Conservation (phyloP, 1,140 invertebrate genomes). For the Mizuhopecten yessoensis region DNA sequence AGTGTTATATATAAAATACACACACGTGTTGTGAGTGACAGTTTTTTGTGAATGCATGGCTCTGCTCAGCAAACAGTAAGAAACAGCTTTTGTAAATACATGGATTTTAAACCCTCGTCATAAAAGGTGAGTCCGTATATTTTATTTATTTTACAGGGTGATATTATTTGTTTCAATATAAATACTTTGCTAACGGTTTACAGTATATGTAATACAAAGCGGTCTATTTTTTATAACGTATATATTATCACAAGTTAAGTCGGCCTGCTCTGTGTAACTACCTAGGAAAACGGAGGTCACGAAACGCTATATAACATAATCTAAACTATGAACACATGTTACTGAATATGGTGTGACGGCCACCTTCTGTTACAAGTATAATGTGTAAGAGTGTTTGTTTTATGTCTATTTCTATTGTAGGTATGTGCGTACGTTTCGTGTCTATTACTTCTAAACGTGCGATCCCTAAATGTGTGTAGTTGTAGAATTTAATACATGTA, state of each 20-base stretch:
- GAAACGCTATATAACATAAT: background rate
- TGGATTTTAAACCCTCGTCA: background rate
- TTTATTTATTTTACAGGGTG: no score
- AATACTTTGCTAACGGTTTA: background rate
- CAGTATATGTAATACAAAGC: background rate
- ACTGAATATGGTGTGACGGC: background rate
- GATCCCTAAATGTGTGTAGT: no score
- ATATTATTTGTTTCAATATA: background rate
- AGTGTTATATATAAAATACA: background rate
- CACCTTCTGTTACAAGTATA: background rate
- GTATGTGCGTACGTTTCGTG: background rate
- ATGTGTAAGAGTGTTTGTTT: no score
- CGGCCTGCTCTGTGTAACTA: background rate
- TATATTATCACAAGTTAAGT: background rate
- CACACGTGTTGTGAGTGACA: background rate
- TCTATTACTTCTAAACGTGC: no score
- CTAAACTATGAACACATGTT: background rate
- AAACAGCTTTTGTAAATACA: background rate
- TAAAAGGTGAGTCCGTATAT: background rate
- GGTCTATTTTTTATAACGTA: background rate
- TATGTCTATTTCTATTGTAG: no score
- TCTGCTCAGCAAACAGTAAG: background rate
- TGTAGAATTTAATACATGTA: no score
- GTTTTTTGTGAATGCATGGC: background rate
- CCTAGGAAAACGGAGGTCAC: background rate